Evolutionary conservation across 2,797 vertebrate species (phyloP).

Genomic region (Coregonus ussuriensis): DNA sequence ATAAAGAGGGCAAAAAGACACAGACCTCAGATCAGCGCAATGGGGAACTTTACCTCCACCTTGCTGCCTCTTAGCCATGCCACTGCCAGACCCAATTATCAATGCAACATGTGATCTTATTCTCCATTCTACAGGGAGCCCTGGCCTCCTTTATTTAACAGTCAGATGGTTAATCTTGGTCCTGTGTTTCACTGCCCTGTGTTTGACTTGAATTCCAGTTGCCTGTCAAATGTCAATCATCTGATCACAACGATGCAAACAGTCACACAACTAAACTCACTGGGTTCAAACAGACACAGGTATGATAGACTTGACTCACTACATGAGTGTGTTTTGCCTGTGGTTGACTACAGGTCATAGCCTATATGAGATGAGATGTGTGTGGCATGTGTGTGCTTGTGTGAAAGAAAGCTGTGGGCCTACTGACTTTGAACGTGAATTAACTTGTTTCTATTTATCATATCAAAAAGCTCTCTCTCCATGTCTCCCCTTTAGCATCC

Average conservation of each 20-base stretch:
- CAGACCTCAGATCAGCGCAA: neutral
- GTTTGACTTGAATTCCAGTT: neutral
- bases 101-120: neutral
- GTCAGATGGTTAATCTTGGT: neutral
- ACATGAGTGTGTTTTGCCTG: neutral
- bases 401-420: neutral
- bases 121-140: neutral
- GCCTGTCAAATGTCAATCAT: neutral
- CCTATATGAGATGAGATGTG: neutral
- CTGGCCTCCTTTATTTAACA: neutral
- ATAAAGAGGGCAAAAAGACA: neutral
- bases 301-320: neutral
- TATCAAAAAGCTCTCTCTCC: neutral
- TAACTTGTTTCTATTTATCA: neutral
- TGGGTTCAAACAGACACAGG: neutral
- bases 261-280: neutral
- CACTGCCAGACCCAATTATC: neutral
- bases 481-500: neutral
- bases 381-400: neutral
- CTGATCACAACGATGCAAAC: neutral
- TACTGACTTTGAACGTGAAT: neutral
- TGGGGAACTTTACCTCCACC: neutral
- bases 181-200: neutral
- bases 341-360: neutral
- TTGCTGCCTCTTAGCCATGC: neutral